Evolutionary conservation across 2,797 vertebrate genomes (phyloP), one percentile per base, ranked within the genome.

Genomic region (Microtus californicus): DNA sequence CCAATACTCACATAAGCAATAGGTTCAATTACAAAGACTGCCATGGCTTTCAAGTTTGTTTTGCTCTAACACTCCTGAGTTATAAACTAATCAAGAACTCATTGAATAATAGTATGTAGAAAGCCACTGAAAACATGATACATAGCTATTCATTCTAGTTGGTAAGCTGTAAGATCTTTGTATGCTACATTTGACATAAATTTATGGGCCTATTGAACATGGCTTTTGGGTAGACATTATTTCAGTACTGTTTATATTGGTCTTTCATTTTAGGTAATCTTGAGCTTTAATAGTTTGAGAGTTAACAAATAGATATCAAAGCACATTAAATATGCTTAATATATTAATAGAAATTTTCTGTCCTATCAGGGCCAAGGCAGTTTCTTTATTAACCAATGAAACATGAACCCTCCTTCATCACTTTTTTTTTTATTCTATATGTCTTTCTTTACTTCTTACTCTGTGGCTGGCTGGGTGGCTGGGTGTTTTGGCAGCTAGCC

Each of bases 61-160:
- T 98, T 98, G 96, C 97, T 98, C 98, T 98, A 97, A 96, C 97
- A 98, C 89, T 98, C 97, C 93, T 97, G 95, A 98, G 92, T 97
- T 98, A 98, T 96, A 98, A 98, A 95, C 97, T 98, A 97, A 98
- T 98, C 97, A 85, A 81, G 97, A 98, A 98, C 59, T 97, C 92
- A 95, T 93, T 93, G 95, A 96, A 98, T 98, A 98, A 98, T 98
- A 97, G 98, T 98, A 82, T 96, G 95, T 95, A 95, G 37, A 78
- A 1, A 89, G 54, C 96, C 76, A 91, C 93, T 90, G 34, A 89
- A 96, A 98, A 98, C 97, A 98, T 98, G 97, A 98, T 98, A 73
- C 96, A 97, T 96, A 87, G 82, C 69, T 73, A 7, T 80, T 89
- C 71, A 97, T 67, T 93, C 90, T 82, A 97, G 65, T 91, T 95